These are phyloP conservation scores for Erebia epiphron DNA, from an alignment of 2,888 invertebrate genomes.

Conservation along the genomic window DNA sequence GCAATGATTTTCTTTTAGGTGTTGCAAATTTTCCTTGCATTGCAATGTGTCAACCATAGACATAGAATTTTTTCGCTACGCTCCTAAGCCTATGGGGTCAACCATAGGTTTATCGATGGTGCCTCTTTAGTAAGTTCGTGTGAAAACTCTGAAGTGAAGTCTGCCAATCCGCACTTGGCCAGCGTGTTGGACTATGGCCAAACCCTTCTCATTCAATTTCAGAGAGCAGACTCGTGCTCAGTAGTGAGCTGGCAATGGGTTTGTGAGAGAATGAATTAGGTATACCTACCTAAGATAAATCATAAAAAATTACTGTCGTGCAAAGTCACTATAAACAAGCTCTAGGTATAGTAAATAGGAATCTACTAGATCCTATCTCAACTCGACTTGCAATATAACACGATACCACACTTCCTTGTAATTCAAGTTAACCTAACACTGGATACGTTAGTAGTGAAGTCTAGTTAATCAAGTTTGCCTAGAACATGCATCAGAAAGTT, in stretches of 20 bases:
- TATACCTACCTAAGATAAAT: too few species aligned
- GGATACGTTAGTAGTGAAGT: slow-evolving; percentile 22
- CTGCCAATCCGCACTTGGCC: too few species aligned
- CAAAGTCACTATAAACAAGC: neutral
- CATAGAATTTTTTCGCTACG: too few species aligned
- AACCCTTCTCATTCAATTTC: too few species aligned
- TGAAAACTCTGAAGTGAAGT: too few species aligned
- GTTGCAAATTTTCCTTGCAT: neutral
- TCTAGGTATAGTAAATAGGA: neutral
- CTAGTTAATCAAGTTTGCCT: slow-evolving; percentile 33
- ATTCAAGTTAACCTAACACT: slow-evolving; percentile 2
- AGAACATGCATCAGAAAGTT: slow-evolving; percentile 39
- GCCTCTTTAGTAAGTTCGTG: neutral
- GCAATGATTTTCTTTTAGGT: neutral
- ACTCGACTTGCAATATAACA: neutral
- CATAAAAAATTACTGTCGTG: neutral
- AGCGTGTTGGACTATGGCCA: too few species aligned
- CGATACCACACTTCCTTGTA: neutral
- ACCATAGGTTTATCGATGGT: neutral
- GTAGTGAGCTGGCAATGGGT: too few species aligned
- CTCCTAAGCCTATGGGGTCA: too few species aligned
- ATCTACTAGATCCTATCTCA: slow-evolving; percentile 1
- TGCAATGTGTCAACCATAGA: neutral
- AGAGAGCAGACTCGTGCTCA: too few species aligned
- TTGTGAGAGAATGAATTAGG: too few species aligned